phyloP scores from a whole-genome alignment of 2,888 invertebrate genomes.

The Endomychus coccineus region DNA sequence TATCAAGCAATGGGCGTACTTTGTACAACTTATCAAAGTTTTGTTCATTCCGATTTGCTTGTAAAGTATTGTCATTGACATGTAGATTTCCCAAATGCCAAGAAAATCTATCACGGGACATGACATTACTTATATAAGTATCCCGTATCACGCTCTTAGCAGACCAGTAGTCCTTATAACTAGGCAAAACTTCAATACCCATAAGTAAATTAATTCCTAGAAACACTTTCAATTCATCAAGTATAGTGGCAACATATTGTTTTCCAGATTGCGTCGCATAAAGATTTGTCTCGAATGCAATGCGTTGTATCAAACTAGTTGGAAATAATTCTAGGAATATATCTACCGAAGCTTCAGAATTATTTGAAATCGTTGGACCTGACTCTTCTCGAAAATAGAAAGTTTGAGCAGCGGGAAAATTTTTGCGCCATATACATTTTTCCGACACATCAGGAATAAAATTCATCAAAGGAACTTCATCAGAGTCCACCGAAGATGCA shows the following conservation, averaged over 20 bases:
- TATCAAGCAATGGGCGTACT: slow-evolving; percentile 14
- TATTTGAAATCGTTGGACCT: too few species aligned
- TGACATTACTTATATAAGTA: slow-evolving; percentile 16
- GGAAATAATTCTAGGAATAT: too few species aligned
- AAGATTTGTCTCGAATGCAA: too few species aligned
- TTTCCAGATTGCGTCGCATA: too few species aligned
- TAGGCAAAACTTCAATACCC: slow-evolving; percentile 19
- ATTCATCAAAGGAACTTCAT: too few species aligned
- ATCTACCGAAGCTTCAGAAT: too few species aligned
- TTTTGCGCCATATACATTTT: too few species aligned
- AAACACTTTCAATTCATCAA: slow-evolving; percentile 20
- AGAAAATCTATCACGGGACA: slow-evolving; percentile 20
- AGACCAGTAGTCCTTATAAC: slow-evolving; percentile 26
- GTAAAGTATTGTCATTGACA: slow-evolving; percentile 22
- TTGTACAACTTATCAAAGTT: slow-evolving; percentile 24
- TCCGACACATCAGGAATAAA: too few species aligned
- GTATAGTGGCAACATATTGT: slow-evolving; percentile 7
- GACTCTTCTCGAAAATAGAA: too few species aligned
- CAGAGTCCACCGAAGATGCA: too few species aligned
- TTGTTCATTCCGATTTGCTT: slow-evolving; percentile 17
- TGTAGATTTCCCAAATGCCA: slow-evolving; percentile 23
- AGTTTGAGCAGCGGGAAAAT: too few species aligned
- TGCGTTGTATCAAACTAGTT: too few species aligned
- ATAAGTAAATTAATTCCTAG: slow-evolving; percentile 25
- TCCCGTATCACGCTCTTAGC: slow-evolving; percentile 18